These are phyloP conservation scores for Acanthoscelides obtectus DNA, from an alignment of 2,888 invertebrate genomes.

Conservation along the genomic window DNA sequence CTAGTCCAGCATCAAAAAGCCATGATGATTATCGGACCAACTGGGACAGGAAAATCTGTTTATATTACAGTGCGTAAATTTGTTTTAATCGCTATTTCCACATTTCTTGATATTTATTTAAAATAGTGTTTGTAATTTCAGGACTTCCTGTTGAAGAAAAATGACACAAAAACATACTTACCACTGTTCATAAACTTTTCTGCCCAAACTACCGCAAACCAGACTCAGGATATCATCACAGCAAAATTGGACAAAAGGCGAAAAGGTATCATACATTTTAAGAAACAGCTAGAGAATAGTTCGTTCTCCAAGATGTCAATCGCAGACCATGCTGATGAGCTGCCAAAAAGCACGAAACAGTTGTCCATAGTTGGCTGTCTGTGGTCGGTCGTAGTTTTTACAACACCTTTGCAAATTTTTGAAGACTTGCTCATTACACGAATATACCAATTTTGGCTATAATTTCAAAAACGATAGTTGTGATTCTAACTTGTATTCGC, in stretches of 20 bases:
- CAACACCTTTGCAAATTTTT: too few species aligned
- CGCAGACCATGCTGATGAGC: too few species aligned
- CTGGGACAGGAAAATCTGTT: constrained; percentile 92
- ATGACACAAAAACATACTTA: constrained; percentile 73
- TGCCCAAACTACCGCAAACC: constrained; percentile 89
- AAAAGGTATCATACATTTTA: constrained; percentile 65
- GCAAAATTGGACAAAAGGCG: constrained; percentile 86
- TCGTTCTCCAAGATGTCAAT: too few species aligned
- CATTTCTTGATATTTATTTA: not conserved
- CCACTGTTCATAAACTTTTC: constrained; percentile 89
- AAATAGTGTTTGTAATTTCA: constrained; percentile 35
- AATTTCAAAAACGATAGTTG: too few species aligned
- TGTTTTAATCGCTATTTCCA: too few species aligned
- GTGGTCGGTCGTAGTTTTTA: too few species aligned
- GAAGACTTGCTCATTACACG: too few species aligned
- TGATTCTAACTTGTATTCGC: constrained; percentile 11
- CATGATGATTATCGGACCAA: constrained; percentile 85
- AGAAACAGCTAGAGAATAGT: too few species aligned
- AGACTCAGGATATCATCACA: constrained; percentile 93
- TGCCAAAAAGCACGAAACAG: too few species aligned
- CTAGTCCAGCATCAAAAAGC: constrained; percentile 78
- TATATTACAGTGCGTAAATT: constrained; percentile 64
- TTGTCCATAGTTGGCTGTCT: too few species aligned
- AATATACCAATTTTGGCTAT: too few species aligned
- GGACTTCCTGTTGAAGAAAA: constrained; percentile 77